Conservation (phyloP, 2,888 invertebrate species). For the Gasteruption jaculator region DNA sequence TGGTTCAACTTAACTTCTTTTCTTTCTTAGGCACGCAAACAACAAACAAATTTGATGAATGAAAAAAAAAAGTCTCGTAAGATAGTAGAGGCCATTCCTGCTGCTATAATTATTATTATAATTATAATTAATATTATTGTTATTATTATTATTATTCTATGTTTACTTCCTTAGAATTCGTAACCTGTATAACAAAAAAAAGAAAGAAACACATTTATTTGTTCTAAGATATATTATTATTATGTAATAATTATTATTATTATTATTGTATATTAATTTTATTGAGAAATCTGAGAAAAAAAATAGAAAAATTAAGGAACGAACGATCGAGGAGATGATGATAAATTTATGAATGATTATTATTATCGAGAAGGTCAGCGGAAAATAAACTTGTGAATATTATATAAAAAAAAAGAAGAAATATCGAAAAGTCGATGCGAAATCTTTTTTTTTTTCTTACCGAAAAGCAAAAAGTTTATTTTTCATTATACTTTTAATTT, state of each 20-base stretch:
- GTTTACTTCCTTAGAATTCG: conserved; percentile 44
- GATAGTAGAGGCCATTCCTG: conserved; percentile 49
- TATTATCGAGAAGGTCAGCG: conserved; percentile 30
- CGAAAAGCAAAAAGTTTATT: not conserved
- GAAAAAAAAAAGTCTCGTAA: conserved; percentile 49
- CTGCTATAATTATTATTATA: conserved; percentile 43
- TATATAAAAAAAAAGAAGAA: too few species aligned
- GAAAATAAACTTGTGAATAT: conserved; percentile 39
- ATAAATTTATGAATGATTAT: conserved; percentile 47
- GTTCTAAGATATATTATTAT: conserved; percentile 46
- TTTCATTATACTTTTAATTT: conserved; percentile 10
- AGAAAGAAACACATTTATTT: too few species aligned
- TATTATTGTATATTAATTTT: conserved; percentile 52
- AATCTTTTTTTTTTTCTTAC: too few species aligned
- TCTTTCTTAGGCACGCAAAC: too few species aligned
- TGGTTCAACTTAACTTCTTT: too few species aligned
- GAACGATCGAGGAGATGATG: too few species aligned
- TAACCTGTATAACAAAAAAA: conserved; percentile 48
- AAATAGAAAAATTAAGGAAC: too few species aligned
- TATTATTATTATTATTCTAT: too few species aligned
- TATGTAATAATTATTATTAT: too few species aligned
- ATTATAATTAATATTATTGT: conserved; percentile 19
- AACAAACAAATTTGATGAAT: too few species aligned
- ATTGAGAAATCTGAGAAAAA: conserved; percentile 47
- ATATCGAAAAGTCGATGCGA: too few species aligned